phyloP scores from a whole-genome alignment of 2,113 vertebrate species.

The Nesoenas mayeri region DNA sequence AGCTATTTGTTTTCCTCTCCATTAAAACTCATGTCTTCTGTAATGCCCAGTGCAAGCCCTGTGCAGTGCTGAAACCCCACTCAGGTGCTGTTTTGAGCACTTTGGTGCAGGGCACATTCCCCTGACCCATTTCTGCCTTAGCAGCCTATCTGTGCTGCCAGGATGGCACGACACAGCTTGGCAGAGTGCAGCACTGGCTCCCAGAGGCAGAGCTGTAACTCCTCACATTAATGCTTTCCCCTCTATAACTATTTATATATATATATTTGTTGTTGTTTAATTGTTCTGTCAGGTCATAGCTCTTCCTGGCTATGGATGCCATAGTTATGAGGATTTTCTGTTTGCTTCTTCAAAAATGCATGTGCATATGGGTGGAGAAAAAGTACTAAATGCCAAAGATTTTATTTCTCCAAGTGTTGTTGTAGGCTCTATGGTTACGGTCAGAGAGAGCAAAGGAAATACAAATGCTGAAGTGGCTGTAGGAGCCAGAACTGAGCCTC shows the following conservation, averaged over 20 bases:
- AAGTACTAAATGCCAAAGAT: slow-evolving; percentile 39
- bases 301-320: slow-evolving; percentile 15
- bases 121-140: not conserved
- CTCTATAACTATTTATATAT: not conserved
- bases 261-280: not conserved
- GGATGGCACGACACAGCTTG: accelerated
- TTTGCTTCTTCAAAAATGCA: slow-evolving; percentile 33
- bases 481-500: not conserved
- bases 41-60: not conserved
- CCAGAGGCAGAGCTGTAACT: accelerated
- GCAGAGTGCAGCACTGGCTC: not conserved
- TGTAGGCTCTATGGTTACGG: slow-evolving; percentile 55
- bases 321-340: slow-evolving; percentile 25
- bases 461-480: not conserved
- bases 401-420: slow-evolving; percentile 58
- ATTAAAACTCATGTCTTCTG: not conserved
- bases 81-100: not conserved
- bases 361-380: slow-evolving; percentile 38
- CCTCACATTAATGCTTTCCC: not conserved
- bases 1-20: slow-evolving; percentile 11
- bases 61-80: not conserved
- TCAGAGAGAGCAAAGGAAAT: slow-evolving; percentile 44
- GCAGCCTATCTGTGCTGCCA: not conserved
- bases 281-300: not conserved
- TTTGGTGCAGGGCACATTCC: not conserved